These are phyloP conservation scores for Xerus inauris DNA, from an alignment of 2,113 vertebrate genomes.

Conservation along the genomic window DNA sequence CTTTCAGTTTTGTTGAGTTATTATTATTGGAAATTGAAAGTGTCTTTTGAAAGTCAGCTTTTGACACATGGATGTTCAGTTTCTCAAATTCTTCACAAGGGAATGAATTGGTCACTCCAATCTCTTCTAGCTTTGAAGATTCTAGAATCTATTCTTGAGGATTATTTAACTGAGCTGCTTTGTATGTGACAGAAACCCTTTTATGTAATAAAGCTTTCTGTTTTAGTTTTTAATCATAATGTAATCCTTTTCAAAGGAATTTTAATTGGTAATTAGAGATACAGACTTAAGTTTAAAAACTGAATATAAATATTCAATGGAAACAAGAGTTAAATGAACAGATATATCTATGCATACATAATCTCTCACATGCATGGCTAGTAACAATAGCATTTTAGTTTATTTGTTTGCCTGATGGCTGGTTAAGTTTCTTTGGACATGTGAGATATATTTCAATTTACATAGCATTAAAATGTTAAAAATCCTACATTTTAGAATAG, in stretches of 20 bases:
- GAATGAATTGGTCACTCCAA: not conserved
- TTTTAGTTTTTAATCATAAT: not conserved
- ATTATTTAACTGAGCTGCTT: not conserved
- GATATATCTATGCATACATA: not conserved
- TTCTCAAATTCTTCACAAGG: not conserved
- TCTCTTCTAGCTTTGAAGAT: not conserved
- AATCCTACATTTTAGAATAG: not conserved
- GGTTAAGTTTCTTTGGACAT: not conserved
- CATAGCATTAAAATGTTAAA: slow-evolving; percentile 31
- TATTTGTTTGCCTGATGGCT: not conserved
- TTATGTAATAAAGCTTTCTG: not conserved
- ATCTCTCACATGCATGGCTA: not conserved
- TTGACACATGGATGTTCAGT: not conserved
- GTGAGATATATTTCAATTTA: slow-evolving; percentile 14
- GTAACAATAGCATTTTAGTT: slow-evolving; percentile 35
- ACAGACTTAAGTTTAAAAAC: slow-evolving; percentile 7
- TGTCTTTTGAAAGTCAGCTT: slow-evolving; percentile 4
- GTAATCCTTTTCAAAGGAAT: not conserved
- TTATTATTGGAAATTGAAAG: slow-evolving; percentile 19
- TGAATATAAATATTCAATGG: slow-evolving; percentile 19
- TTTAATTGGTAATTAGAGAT: slow-evolving; percentile 21
- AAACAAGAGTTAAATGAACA: slow-evolving; percentile 19
- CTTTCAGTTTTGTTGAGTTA: slow-evolving; percentile 17
- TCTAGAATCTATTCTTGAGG: not conserved
- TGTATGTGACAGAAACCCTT: not conserved